phyloP scores from a whole-genome alignment of 2,888 invertebrate genomes.

The Drepanosiphum platanoidis region DNA sequence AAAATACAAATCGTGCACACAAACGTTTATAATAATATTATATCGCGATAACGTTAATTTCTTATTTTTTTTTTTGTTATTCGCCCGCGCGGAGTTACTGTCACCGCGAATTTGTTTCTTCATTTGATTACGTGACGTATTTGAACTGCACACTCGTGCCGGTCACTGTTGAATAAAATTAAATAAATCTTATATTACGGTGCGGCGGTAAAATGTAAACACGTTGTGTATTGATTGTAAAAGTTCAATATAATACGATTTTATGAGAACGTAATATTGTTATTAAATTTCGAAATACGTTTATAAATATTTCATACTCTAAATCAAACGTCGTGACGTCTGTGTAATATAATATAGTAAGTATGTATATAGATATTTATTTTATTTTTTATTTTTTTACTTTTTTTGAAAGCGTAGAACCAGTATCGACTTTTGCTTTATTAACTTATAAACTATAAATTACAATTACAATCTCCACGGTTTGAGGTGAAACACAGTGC shows the following conservation, averaged over 20 bases:
- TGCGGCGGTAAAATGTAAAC: background rate
- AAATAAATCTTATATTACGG: background rate
- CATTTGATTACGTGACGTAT: background rate
- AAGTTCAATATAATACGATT: background rate
- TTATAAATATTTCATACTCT: slow-evolving; percentile 27
- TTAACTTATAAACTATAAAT: slow-evolving; percentile 47
- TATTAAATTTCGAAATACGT: slow-evolving; percentile 26
- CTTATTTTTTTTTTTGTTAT: no score
- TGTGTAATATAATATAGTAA: background rate
- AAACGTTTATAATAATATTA: no score
- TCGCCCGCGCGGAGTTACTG: no score
- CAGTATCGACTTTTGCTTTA: slow-evolving; percentile 53
- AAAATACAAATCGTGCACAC: no score
- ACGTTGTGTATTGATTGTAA: background rate
- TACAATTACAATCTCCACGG: slow-evolving; percentile 45
- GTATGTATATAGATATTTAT: no score
- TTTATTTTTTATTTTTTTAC: no score
- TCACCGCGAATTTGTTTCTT: no score
- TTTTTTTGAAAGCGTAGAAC: slow-evolving; percentile 17
- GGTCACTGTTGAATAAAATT: background rate
- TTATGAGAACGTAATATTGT: background rate
- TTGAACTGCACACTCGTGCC: background rate
- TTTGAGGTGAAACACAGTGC: slow-evolving; percentile 25
- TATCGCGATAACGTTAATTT: no score
- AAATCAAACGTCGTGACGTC: slow-evolving; percentile 13